A percentile compares a stretch with the other conserved stretches of the same genome.
Evolutionary conservation across 2,888 invertebrate genomes (phyloP).

Genomic region (Pyrgus malvae): DNA sequence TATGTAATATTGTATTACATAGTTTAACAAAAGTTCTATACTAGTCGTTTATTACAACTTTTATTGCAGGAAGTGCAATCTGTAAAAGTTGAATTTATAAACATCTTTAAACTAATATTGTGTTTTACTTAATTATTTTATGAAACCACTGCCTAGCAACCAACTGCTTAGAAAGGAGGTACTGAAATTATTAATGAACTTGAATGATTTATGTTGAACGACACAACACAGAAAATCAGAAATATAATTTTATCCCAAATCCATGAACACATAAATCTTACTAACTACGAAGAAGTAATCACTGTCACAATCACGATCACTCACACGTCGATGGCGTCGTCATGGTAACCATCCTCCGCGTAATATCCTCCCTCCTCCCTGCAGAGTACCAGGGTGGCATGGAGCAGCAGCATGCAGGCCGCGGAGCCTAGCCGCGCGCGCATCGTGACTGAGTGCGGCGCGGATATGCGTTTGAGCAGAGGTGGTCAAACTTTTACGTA

Average conservation of each 20-base stretch:
- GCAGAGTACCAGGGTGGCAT: slow-evolving; percentile 62
- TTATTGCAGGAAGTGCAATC: too few species aligned
- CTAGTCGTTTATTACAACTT: too few species aligned
- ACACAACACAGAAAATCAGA: background rate
- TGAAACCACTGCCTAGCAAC: too few species aligned
- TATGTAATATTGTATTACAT: too few species aligned
- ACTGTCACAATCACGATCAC: slow-evolving; percentile 46
- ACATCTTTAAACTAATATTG: too few species aligned
- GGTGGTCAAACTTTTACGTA: slow-evolving; percentile 57
- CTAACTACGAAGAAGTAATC: background rate
- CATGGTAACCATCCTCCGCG: slow-evolving; percentile 64
- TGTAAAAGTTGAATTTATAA: too few species aligned
- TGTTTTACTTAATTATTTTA: too few species aligned
- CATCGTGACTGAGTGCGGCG: slow-evolving; percentile 69
- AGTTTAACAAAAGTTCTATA: too few species aligned
- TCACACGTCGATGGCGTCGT: slow-evolving; percentile 72
- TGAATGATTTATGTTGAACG: too few species aligned
- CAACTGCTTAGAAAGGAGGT: too few species aligned
- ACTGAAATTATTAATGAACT: too few species aligned
- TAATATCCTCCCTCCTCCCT: slow-evolving; percentile 63
- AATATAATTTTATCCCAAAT: background rate
- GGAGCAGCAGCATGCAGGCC: slow-evolving; percentile 56
- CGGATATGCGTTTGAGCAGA: slow-evolving; percentile 64
- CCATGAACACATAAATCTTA: background rate
- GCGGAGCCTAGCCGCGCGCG: slow-evolving; percentile 66